These are phyloP conservation scores for Acipenser ruthenus DNA, from an alignment of 2,797 vertebrate genomes.

Conservation along the genomic window DNA sequence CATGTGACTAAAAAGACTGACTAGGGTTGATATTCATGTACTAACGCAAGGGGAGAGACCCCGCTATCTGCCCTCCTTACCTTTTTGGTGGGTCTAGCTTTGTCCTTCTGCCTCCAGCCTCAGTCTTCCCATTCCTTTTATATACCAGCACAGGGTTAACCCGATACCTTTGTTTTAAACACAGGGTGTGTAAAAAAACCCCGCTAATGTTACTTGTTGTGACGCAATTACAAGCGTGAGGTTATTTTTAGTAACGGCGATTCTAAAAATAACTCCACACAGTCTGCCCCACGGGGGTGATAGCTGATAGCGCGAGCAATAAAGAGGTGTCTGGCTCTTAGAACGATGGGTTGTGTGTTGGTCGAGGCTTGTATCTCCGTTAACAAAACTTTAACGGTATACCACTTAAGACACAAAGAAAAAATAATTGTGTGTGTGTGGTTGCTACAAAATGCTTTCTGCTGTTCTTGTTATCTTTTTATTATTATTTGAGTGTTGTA, in stretches of 20 bases:
- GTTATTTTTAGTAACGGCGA: slow-evolving; percentile 38
- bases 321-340: slow-evolving; percentile 4
- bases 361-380: too few relatives aligned
- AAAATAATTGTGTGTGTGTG: too few relatives aligned
- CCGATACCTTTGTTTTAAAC: slow-evolving; percentile 37
- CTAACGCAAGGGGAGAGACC: background rate
- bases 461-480: background rate
- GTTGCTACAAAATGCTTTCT: too few relatives aligned
- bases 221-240: slow-evolving; percentile 36
- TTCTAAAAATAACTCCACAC: slow-evolving; percentile 38
- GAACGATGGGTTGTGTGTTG: too few relatives aligned
- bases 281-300: slow-evolving; percentile 16
- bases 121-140: slow-evolving; percentile 36
- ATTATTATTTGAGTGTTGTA: background rate
- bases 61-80: slow-evolving; percentile 14
- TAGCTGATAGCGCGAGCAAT: slow-evolving; percentile 17
- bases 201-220: slow-evolving; percentile 39
- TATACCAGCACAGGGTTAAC: slow-evolving; percentile 29
- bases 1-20: too few relatives aligned
- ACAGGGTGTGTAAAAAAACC: slow-evolving; percentile 20
- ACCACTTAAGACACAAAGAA: too few relatives aligned
- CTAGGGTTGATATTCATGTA: too few relatives aligned
- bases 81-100: slow-evolving; percentile 21
- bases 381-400: too few relatives aligned
- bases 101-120: slow-evolving; percentile 22